A percentile compares a stretch with the other conserved stretches of the same genome.
These are phyloP conservation scores for Dromococcyx pavoninus DNA, from an alignment of 2,797 vertebrate species.

Conservation along the genomic window DNA sequence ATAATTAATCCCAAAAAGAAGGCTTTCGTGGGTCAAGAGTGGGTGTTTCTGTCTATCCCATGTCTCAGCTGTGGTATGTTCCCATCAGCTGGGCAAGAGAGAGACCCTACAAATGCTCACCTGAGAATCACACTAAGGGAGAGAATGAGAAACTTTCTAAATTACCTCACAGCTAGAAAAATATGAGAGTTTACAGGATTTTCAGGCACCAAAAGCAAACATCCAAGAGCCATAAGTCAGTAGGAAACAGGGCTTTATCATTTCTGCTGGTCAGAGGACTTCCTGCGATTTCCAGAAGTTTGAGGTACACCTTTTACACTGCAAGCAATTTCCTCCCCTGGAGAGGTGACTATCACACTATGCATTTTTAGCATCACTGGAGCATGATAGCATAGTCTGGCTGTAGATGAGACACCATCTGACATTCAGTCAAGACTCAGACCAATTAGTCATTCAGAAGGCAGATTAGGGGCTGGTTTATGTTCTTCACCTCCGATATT, in stretches of 20 bases:
- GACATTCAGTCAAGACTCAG: background rate
- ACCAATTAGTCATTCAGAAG: background rate
- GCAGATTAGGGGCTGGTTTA: background rate
- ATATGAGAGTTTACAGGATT: background rate
- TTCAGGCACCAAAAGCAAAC: background rate
- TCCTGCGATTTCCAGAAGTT: background rate
- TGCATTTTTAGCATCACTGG: background rate
- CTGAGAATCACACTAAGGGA: background rate
- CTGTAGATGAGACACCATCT: background rate
- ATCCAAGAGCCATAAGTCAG: background rate
- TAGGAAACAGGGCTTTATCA: background rate
- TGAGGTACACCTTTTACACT: background rate
- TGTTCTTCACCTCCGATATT: background rate
- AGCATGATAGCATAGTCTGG: background rate
- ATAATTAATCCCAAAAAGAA: background rate
- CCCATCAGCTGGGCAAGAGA: background rate
- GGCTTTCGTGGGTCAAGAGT: background rate
- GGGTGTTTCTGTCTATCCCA: background rate
- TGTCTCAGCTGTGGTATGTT: background rate
- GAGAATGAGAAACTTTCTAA: background rate
- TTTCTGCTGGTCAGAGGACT: background rate
- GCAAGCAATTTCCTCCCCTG: background rate
- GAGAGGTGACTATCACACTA: background rate
- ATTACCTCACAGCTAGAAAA: background rate
- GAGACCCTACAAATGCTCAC: background rate